Evolutionary conservation across 2,888 invertebrate species (phyloP).

Genomic region (Tenthredo scrophulariae): DNA sequence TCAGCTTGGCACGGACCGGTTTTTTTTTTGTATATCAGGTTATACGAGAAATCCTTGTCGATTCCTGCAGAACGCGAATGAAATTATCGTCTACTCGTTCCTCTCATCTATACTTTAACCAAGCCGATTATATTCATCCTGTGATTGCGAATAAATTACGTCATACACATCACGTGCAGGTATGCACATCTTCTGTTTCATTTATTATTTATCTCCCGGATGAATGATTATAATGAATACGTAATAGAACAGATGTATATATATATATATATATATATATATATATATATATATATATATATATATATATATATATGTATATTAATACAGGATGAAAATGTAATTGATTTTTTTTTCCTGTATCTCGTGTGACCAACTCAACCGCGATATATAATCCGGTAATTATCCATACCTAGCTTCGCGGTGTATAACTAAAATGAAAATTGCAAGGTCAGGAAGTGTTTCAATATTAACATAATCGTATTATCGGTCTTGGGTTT

Average conservation of each 20-base stretch:
- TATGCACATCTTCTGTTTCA: background rate
- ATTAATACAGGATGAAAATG: background rate
- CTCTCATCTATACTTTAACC: background rate
- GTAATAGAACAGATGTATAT: no score
- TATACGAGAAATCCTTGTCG: background rate
- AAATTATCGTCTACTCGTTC: background rate
- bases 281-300: no score
- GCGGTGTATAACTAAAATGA: slow-evolving; percentile 16
- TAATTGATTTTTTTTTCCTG: background rate
- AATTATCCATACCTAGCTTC: background rate
- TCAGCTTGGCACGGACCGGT: slow-evolving; percentile 22
- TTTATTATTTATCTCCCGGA: background rate
- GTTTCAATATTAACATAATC: slow-evolving; percentile 51
- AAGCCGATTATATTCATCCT: slow-evolving; percentile 10
- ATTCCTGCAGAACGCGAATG: slow-evolving; percentile 9
- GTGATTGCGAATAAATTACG: slow-evolving; percentile 11
- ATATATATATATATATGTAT: no score
- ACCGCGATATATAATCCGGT: background rate
- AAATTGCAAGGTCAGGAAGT: slow-evolving; percentile 48
- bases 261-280: no score
- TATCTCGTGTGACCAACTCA: background rate
- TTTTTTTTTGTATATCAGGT: slow-evolving; percentile 45
- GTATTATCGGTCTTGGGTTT: slow-evolving; percentile 50
- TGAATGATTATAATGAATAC: background rate
- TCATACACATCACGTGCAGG: background rate